These are phyloP conservation scores for Xanthostigma xanthostigma DNA, from an alignment of 2,888 invertebrate genomes.

Conservation along the genomic window DNA sequence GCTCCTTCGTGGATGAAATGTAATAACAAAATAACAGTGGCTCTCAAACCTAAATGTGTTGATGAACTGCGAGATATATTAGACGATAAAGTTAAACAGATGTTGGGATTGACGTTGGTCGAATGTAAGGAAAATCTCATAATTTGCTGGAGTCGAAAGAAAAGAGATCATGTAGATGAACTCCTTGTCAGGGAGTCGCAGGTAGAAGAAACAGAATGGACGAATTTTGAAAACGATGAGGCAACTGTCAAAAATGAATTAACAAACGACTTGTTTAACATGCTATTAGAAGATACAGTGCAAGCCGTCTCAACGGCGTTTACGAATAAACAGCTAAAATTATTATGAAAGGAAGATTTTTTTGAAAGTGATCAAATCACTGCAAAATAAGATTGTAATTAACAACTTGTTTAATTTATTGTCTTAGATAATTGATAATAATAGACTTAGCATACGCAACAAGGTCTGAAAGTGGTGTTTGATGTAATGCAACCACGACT, in stretches of 20 bases:
- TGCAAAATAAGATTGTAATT: too few relatives aligned
- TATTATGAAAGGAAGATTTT: neutral
- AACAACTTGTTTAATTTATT: too few relatives aligned
- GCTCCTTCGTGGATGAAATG: constrained; percentile 37
- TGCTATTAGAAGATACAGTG: constrained; percentile 34
- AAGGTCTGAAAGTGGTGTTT: too few relatives aligned
- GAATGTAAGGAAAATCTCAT: constrained; percentile 38
- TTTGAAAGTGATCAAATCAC: too few relatives aligned
- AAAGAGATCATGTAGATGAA: constrained; percentile 55
- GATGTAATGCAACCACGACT: too few relatives aligned
- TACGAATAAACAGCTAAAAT: neutral
- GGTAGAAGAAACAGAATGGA: constrained; percentile 59
- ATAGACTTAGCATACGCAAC: too few relatives aligned
- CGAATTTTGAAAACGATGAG: constrained; percentile 57
- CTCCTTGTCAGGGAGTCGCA: constrained; percentile 53
- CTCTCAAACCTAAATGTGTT: constrained; percentile 29
- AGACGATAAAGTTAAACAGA: constrained; percentile 33
- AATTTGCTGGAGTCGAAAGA: constrained; percentile 45
- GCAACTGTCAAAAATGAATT: constrained; percentile 46
- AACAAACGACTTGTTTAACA: constrained; percentile 39
- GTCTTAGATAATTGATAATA: too few relatives aligned
- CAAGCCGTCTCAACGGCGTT: constrained; percentile 7
- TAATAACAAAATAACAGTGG: constrained; percentile 26
- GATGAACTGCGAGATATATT: constrained; percentile 33
- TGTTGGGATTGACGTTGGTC: constrained; percentile 36